Conservation (phyloP, 2,888 invertebrate species). For the Ophion obscuratus region DNA sequence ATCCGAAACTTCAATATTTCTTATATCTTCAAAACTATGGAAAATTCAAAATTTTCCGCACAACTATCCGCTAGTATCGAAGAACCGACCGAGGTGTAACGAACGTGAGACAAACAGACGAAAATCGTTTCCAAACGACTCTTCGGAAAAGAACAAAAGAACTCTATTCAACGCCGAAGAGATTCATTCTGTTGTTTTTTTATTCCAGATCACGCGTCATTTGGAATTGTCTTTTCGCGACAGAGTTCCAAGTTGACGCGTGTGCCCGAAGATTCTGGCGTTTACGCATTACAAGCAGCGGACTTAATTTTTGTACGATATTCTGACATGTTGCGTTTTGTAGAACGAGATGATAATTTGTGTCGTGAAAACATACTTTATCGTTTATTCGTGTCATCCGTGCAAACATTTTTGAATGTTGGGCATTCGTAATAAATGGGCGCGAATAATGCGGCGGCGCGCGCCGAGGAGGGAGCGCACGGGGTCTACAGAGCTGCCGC, state of each 20-base stretch:
- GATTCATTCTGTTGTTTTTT: neutral
- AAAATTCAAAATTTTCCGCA: neutral
- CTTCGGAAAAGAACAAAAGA: neutral
- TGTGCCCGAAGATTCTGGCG: too few relatives aligned
- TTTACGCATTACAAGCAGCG: too few relatives aligned
- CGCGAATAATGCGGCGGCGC: neutral
- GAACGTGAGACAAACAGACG: too few relatives aligned
- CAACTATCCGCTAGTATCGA: neutral
- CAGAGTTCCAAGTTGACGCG: neutral
- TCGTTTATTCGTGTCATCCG: neutral
- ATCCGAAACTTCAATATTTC: neutral
- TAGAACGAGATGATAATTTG: too few relatives aligned
- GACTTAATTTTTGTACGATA: too few relatives aligned
- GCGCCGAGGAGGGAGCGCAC: neutral
- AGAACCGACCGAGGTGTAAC: neutral
- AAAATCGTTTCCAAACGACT: neutral
- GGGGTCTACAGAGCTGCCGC: conserved; percentile 21
- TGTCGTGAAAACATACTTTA: neutral
- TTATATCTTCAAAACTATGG: neutral
- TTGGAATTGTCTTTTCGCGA: neutral
- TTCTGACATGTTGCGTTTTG: too few relatives aligned
- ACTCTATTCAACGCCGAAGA: neutral
- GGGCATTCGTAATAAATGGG: neutral
- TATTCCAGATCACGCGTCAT: neutral
- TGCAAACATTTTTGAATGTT: neutral